Conservation (phyloP, 1,140 invertebrate genomes). For the Psilanteris sp. region DNA sequence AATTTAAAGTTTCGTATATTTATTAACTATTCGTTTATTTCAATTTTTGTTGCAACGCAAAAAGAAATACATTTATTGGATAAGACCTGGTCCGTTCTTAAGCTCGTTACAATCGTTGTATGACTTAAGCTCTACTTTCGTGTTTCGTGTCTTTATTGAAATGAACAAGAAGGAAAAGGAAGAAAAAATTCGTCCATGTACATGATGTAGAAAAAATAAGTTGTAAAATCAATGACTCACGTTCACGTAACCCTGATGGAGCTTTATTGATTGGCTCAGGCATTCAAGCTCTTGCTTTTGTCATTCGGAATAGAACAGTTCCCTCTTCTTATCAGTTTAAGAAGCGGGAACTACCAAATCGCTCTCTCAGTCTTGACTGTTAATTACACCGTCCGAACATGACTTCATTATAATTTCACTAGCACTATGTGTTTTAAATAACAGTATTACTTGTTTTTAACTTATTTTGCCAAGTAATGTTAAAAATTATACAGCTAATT, state of each 20-base stretch:
- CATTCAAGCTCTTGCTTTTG: slow-evolving; percentile 56
- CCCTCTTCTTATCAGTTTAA: slow-evolving; percentile 59
- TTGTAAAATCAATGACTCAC: slow-evolving; percentile 53
- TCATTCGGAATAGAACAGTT: slow-evolving; percentile 53
- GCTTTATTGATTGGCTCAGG: slow-evolving; percentile 59
- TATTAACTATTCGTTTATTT: slow-evolving; percentile 19
- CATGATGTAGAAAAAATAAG: slow-evolving; percentile 40
- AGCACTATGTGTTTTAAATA: slow-evolving; percentile 18
- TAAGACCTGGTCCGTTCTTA: no score
- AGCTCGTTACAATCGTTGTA: no score
- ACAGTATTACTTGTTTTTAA: neutral
- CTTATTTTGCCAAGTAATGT: neutral
- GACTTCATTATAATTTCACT: slow-evolving; percentile 52
- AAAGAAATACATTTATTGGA: no score
- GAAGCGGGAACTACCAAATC: slow-evolving; percentile 53
- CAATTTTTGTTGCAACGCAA: no score
- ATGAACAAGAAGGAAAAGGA: no score
- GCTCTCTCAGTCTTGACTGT: slow-evolving; percentile 43
- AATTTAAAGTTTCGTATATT: slow-evolving; percentile 9
- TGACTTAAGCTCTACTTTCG: slow-evolving; percentile 11
- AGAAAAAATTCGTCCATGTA: slow-evolving; percentile 8
- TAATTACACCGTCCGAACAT: slow-evolving; percentile 54
- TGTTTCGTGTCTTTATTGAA: neutral
- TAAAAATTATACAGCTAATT: slow-evolving; percentile 12
- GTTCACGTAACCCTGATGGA: slow-evolving; percentile 58